Conservation (phyloP, 2,888 invertebrate genomes). For the Papilio elwesi region DNA sequence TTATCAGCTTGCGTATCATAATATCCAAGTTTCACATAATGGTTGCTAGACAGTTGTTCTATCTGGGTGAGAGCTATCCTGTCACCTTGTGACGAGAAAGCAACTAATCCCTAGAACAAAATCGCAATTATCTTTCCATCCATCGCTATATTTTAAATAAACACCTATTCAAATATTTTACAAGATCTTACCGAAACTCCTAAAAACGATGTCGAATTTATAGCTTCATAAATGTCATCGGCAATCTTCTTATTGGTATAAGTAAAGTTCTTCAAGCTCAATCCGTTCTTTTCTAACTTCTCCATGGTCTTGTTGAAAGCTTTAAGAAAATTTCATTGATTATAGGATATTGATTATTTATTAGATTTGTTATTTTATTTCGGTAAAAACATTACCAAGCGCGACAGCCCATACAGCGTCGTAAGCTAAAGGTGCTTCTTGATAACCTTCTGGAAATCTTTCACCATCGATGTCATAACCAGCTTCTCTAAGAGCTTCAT, state of each 20-base stretch:
- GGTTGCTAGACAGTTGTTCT: conserved; percentile 97
- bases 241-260: conserved; percentile 98
- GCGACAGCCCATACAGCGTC: conserved; percentile 99
- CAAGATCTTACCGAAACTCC: conserved; percentile 96
- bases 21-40: conserved; percentile 96
- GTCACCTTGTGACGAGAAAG: conserved; percentile 99
- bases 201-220: conserved; percentile 98
- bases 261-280: conserved; percentile 96
- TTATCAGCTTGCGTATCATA: conserved; percentile 98
- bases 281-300: conserved; percentile 90
- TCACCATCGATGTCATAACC: conserved; percentile 94
- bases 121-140: conserved; percentile 2
- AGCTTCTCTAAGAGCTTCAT: conserved; percentile 90
- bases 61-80: conserved; percentile 99
- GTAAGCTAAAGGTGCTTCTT: conserved; percentile 99
- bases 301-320: conserved; percentile 99
- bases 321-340: conserved; percentile 63
- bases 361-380: conserved; percentile 2
- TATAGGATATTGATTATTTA: conserved; percentile 7
- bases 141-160: not conserved
- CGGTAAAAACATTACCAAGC: conserved; percentile 84
- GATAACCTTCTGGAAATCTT: conserved; percentile 96
- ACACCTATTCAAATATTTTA: not conserved
- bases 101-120: conserved; percentile 93
- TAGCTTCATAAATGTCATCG: conserved; percentile 97